Base-by-base conservation (phyloP, 2,797 vertebrate genomes). In the Anas flavirostris region DNA sequence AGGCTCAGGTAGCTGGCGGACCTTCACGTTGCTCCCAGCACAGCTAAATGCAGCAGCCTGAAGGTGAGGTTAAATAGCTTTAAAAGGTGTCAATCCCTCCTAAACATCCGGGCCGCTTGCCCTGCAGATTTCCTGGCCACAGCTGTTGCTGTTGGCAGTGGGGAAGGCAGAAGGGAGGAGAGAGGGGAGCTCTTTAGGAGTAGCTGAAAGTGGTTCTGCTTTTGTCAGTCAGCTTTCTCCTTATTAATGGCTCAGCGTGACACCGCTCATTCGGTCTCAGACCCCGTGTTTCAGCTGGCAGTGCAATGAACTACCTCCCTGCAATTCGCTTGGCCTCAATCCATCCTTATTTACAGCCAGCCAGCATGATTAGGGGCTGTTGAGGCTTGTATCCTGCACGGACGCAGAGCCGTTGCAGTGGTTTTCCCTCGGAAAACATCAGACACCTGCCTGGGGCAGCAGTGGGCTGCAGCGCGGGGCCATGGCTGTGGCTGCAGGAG, bases 241-340 rank as follows among this genome's bases (percentile, higher is more conserved):
- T 78, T 63, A 17, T 60, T 94, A 84, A 62, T 78, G 91, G 63
- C 81, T 81, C 82, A 80, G 82, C 41, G 18, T 80, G 93, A 78
- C 23, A 4, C 13, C 1, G 18, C 81, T 86, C 81, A 35, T 35
- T 83, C 0, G 13, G 29, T 84, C 82, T 55, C 79, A 60, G 58
- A 50, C 39, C 70, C 91, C 12, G 3, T 58, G 39, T 81, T 89
- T 87, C 77, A 68, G 31, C 86, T 91, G 91, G 77, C 79, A 93
- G 86, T 31, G 44, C 68, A 46, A n/a, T 4, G 58, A 88, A 39
- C 73, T 73, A 37, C 50, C 59, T 92, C 58, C 72, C 76, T 86
- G 86, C 58, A 72, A 26, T 69, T 86, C 31, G 17, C 28, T 12
- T 88, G 95, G 77, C 60, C 2, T 41, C 0, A 2, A 23, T 87